These are phyloP conservation scores for Metellina segmentata DNA, from an alignment of 2,888 invertebrate genomes.

Conservation along the genomic window DNA sequence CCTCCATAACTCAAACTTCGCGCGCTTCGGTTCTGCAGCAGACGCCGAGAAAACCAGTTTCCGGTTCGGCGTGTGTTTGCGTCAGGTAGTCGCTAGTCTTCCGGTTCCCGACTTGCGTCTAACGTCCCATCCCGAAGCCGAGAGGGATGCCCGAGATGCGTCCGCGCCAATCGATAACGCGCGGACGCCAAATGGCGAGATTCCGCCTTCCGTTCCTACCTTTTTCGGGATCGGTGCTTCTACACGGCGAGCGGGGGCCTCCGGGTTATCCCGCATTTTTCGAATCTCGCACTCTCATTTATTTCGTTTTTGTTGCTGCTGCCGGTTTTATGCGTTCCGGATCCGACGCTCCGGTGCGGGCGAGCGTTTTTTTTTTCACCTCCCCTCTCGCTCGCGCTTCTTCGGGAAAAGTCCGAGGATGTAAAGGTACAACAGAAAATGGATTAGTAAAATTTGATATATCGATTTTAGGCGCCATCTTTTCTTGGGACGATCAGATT, in stretches of 20 bases:
- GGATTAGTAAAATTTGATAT: slow-evolving; percentile 59
- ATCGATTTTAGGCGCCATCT: slow-evolving; percentile 36
- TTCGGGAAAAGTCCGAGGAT: not conserved
- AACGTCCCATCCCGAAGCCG: slow-evolving; percentile 51
- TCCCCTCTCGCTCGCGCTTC: not conserved
- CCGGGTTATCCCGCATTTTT: slow-evolving; percentile 54
- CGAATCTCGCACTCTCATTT: slow-evolving; percentile 31
- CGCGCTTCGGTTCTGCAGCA: slow-evolving; percentile 35
- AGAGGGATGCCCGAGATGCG: slow-evolving; percentile 45
- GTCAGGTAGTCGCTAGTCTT: slow-evolving; percentile 5
- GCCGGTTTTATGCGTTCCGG: slow-evolving; percentile 51
- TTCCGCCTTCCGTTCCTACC: not conserved
- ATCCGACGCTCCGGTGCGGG: slow-evolving; percentile 1
- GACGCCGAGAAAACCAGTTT: slow-evolving; percentile 1
- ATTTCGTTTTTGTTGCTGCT: slow-evolving; percentile 33
- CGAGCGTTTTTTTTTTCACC: slow-evolving; percentile 18
- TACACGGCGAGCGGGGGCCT: not conserved
- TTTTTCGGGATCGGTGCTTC: not conserved
- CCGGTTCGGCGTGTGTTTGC: slow-evolving; percentile 27
- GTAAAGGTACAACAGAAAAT: slow-evolving; percentile 48
- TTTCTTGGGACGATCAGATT: slow-evolving; percentile 18
- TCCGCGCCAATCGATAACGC: slow-evolving; percentile 38
- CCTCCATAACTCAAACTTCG: slow-evolving; percentile 53
- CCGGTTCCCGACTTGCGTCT: slow-evolving; percentile 43
- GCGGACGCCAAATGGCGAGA: slow-evolving; percentile 50